A percentile compares a stretch with the other conserved stretches of the same genome.
Evolutionary conservation across 92 coral and sea anemone genomes (phyloP).

Genomic region (Epizoanthus fatuus): DNA sequence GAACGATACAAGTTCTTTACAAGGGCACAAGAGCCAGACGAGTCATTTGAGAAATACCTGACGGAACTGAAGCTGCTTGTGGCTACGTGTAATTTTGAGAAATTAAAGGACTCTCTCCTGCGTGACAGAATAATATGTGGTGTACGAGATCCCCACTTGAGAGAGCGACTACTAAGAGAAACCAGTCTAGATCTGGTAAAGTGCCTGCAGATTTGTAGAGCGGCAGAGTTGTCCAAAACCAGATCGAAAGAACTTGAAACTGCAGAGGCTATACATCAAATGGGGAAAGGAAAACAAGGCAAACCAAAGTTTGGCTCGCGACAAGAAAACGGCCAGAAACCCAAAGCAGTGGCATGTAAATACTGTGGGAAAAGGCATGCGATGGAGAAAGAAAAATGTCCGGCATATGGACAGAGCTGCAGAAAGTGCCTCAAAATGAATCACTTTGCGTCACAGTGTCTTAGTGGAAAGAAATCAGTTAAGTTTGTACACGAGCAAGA

Average conservation of each 20-base stretch:
- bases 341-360: constrained; percentile 18
- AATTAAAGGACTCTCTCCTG: constrained; percentile 45
- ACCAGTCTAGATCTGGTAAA: constrained; percentile 20
- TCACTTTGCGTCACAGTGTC: constrained; percentile 41
- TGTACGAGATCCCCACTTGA: not conserved
- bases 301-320: not conserved
- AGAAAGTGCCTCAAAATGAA: constrained; percentile 42
- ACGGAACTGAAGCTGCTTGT: constrained; percentile 43
- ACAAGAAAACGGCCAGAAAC: constrained; percentile 14
- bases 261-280: constrained; percentile 31
- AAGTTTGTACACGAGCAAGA: not conserved
- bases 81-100: constrained; percentile 53
- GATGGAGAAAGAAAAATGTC: constrained; percentile 21
- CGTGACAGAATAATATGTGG: constrained; percentile 47
- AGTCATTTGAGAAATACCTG: not conserved
- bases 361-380: constrained; percentile 22
- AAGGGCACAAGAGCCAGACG: not conserved
- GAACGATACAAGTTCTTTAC: not conserved
- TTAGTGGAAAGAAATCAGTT: not conserved
- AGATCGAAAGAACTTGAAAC: constrained; percentile 43
- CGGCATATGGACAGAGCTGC: constrained; percentile 35
- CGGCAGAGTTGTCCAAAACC: constrained; percentile 60
- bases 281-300: not conserved
- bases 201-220: constrained; percentile 53
- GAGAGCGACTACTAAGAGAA: constrained; percentile 43